phyloP scores from a whole-genome alignment of 2,113 vertebrate species.

The Danio rerio region GRCz12tu NC_133194.1:6375501-6376000 shows the following conservation, averaged over 20 bases:
- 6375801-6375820: neutral
- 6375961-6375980: neutral
- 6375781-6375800: neutral
- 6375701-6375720: neutral
- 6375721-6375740: slow-evolving; percentile 8
- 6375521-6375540: slow-evolving; percentile 19
- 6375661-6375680: slow-evolving; percentile 13
- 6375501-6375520: slow-evolving; percentile 25
- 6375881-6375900: neutral
- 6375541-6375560: neutral
- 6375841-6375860: neutral
- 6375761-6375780: neutral
- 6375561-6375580: slow-evolving; percentile 49
- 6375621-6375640: slow-evolving; percentile 5
- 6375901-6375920: neutral
- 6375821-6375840: neutral
- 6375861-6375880: neutral
- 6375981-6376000: neutral
- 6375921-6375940: neutral
- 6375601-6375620: slow-evolving; percentile 44
- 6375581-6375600: slow-evolving; percentile 50
- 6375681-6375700: slow-evolving; percentile 30
- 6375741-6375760: neutral
- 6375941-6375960: neutral
- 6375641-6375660: slow-evolving; percentile 11